Conservation (phyloP, 2,797 vertebrate genomes). For the Heliangelus exortis region DNA sequence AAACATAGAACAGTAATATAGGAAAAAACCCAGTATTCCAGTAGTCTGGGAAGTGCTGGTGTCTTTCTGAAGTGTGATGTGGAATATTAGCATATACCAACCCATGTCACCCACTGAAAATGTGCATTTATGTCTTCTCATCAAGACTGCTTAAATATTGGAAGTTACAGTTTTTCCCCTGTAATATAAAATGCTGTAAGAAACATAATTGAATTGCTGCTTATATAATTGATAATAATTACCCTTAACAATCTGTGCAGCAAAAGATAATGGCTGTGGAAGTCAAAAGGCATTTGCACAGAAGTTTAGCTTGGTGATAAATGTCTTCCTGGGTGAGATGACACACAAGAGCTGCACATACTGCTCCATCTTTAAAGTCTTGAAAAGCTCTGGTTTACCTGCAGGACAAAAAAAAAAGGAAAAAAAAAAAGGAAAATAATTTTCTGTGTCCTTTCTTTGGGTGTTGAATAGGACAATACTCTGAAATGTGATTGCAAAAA, state of each 20-base stretch:
- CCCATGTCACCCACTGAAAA: background rate
- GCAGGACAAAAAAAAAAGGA: background rate
- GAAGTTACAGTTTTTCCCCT: constrained; percentile 7
- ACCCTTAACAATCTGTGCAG: constrained; percentile 1
- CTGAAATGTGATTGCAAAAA: background rate
- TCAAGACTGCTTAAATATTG: background rate
- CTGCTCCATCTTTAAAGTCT: background rate
- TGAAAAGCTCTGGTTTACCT: background rate
- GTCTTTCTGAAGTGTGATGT: background rate
- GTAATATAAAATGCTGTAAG: background rate
- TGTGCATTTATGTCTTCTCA: constrained; percentile 8
- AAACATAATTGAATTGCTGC: constrained; percentile 21
- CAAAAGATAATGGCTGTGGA: constrained; percentile 21
- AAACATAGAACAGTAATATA: background rate
- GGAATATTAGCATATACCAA: background rate
- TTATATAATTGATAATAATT: constrained; percentile 43
- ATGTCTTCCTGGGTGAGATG: background rate
- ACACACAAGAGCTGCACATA: background rate
- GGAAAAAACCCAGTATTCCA: background rate
- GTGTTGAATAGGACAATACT: background rate
- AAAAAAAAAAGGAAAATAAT: background rate
- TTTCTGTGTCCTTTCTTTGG: background rate
- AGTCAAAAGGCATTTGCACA: constrained; percentile 23
- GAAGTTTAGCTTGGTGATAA: constrained; percentile 17
- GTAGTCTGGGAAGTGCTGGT: background rate